Evolutionary conservation across 2,888 invertebrate species (phyloP), one percentile per base, ranked within the genome.

Genomic region (Anthophora plumipes): DNA sequence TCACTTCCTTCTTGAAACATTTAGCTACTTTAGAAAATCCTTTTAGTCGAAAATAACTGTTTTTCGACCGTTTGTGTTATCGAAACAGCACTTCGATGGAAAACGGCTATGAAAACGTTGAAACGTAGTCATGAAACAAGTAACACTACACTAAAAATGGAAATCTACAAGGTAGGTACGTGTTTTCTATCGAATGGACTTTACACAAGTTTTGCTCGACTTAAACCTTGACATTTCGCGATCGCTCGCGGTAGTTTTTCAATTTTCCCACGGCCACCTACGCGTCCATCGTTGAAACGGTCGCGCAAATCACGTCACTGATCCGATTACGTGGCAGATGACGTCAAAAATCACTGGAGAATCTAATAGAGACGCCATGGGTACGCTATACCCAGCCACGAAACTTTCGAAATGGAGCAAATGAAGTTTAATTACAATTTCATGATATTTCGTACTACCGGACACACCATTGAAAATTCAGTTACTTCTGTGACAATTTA

Each of bases 141-240:
- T 14, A 12, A 14, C 0, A n/a, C n/a, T n/a, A n/a, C 4, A 22
- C 20, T 67, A 41, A 41, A 57, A 73, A 67, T 41, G 64, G 55
- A 39, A 50, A 46, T 52, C 48, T 12, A n/a, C 25, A 46, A 25
- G 48, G 39, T 7, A 39, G 46, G 43, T 61, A n/a, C n/a, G n/a
- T n/a, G n/a, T n/a, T n/a, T 77, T 63, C 22, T 37, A 52, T 75
- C 55, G 39, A 70, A 60, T 68, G 52, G 20, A 17, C 14, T 14
- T 14, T n/a, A 31, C 22, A n/a, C 61, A 59, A 48, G 54, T 54
- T 9, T 20, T 41, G 64, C 64, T 17, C 11, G 50, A 37, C 64
- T 79, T 67, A 83, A 76, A 83, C 83, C 71, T 76, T 76, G 83
- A 83, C 76, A 83, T 83, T 83, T 80, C 61, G 7, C 60, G 57